Percentiles rank a stretch among this genome's conserved stretches.
phyloP scores from a whole-genome alignment of 2,113 vertebrate species.

The Pseudorhombus dupliciocellatus region DNA sequence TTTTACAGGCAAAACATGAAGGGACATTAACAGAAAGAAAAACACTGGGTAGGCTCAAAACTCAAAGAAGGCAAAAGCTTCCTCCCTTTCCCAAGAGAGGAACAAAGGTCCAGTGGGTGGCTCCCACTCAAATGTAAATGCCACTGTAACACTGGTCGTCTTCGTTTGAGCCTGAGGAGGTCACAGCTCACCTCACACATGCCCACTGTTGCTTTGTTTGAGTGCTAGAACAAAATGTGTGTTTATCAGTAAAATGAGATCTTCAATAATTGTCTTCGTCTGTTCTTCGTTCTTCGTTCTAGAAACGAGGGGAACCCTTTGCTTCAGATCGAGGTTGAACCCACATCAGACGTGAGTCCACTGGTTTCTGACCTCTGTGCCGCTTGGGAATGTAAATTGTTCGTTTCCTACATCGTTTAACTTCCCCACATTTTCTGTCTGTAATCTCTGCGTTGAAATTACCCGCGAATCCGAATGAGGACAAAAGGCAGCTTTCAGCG shows the following conservation, averaged over 20 bases:
- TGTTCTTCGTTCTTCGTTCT: conserved; percentile 39
- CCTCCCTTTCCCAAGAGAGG: too few species aligned
- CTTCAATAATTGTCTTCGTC: neutral
- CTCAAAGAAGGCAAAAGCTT: too few species aligned
- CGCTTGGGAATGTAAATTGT: neutral
- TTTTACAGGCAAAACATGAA: too few species aligned
- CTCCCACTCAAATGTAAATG: too few species aligned
- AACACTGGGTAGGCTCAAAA: too few species aligned
- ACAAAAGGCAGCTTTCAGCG: conserved; percentile 9
- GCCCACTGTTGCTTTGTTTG: too few species aligned
- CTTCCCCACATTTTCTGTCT: conserved; percentile 3
- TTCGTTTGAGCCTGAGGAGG: too few species aligned
- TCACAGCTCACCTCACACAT: too few species aligned
- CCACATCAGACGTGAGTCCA: conserved; percentile 92
- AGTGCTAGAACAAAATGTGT: too few species aligned
- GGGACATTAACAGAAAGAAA: too few species aligned
- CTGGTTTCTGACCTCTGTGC: neutral
- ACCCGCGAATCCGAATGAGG: conserved; percentile 27
- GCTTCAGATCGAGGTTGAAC: conserved; percentile 98
- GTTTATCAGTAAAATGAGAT: neutral
- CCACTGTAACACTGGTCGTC: too few species aligned
- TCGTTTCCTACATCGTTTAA: neutral
- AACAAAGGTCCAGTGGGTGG: too few species aligned
- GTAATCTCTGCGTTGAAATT: conserved; percentile 17
- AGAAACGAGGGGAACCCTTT: conserved; percentile 94